Evolutionary conservation across 1,140 invertebrate species (phyloP).

Genomic region (Rhizoglyphus robini): DNA sequence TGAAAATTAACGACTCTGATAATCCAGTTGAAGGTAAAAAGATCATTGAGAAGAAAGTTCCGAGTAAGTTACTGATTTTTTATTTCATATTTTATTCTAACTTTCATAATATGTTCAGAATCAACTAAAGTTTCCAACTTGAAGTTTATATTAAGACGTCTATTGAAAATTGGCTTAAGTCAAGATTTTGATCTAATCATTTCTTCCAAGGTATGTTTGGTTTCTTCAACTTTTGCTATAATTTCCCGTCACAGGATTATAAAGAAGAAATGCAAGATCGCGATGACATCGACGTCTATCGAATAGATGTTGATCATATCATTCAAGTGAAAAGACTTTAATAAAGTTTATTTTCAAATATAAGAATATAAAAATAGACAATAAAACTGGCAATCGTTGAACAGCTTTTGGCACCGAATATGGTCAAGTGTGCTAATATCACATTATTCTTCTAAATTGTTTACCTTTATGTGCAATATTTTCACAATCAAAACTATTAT

Average conservation of each 20-base stretch:
- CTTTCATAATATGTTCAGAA: not conserved
- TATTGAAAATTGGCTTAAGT: not conserved
- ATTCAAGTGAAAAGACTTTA: not conserved
- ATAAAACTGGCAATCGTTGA: not conserved
- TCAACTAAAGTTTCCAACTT: constrained; percentile 12
- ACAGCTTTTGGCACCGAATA: not conserved
- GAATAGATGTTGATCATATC: not conserved
- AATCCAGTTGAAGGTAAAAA: not conserved
- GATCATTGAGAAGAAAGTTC: constrained; percentile 7
- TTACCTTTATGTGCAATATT: too few relatives aligned
- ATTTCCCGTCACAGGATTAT: too few relatives aligned
- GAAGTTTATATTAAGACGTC: constrained; percentile 2
- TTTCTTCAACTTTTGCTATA: too few relatives aligned
- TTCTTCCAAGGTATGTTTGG: not conserved
- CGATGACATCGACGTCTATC: not conserved
- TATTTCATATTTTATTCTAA: not conserved
- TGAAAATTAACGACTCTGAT: not conserved
- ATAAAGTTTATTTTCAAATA: not conserved
- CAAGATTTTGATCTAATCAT: not conserved
- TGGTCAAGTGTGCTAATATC: not conserved
- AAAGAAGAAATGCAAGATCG: constrained; percentile 3
- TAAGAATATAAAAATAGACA: not conserved
- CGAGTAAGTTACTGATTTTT: not conserved
- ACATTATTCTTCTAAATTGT: too few relatives aligned
- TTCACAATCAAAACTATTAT: too few relatives aligned